Evolutionary conservation across 1,140 invertebrate genomes (phyloP).

Genomic region (Panagrolaimus sp.): DNA sequence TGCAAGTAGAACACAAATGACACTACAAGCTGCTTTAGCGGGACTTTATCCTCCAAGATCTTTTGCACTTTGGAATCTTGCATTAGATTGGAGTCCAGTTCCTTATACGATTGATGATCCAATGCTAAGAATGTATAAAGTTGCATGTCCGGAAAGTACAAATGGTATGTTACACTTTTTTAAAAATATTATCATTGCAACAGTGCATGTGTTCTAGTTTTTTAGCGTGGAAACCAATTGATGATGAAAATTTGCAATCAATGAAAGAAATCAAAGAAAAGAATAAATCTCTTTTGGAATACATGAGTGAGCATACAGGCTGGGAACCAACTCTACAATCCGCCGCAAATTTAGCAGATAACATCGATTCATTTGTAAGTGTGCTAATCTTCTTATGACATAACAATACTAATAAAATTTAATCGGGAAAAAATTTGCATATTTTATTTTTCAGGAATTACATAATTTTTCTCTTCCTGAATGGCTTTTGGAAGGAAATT

Average conservation of each 20-base stretch:
- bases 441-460: conserved; percentile 7
- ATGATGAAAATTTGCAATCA: conserved; percentile 17
- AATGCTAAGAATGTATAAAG: conserved; percentile 38
- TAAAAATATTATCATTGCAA: too few species aligned
- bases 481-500: conserved; percentile 16
- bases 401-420: too few species aligned
- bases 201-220: not conserved
- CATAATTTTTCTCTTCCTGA: conserved; percentile 17
- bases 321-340: conserved; percentile 19
- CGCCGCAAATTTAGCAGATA: conserved; percentile 25
- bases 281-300: conserved; percentile 20
- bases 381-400: not conserved
- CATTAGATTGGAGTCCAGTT: conserved; percentile 37
- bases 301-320: conserved; percentile 21
- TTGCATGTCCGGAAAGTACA: conserved; percentile 20
- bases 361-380: conserved; percentile 17
- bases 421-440: too few species aligned
- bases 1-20: conserved; percentile 40
- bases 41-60: conserved; percentile 20
- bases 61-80: conserved; percentile 6
- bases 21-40: conserved; percentile 36
- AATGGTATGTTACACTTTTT: not conserved
- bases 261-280: conserved; percentile 12
- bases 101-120: conserved; percentile 41
- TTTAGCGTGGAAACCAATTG: conserved; percentile 22